Base-by-base conservation (phyloP, 2,797 vertebrate species). In the Alcedo atthis region DNA sequence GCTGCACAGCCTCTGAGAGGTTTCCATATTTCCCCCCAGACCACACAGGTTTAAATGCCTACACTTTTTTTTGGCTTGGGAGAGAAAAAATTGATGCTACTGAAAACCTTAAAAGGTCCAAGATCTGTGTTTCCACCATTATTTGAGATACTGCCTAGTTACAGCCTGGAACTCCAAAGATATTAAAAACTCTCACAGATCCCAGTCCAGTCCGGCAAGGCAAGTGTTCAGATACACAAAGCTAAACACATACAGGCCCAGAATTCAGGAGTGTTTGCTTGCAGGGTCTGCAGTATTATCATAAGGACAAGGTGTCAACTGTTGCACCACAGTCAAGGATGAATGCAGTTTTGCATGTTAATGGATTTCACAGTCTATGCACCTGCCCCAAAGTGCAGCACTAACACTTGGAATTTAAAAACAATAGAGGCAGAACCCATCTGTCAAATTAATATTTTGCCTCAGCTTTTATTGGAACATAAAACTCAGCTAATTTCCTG, bases 371-470 rank as follows among this genome's bases (percentile, higher is more conserved):
- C 20, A 64, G 79, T 70, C 76, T 87, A 53, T n/a, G 46, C 19
- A 1, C 25, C 46, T 89, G 58, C 69, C 73, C 76, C 69, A 62
- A 91, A 89, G 26, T 32, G 30, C 33, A 68, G 33, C 22, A 49
- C 15, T 76, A 63, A 55, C 16, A 54, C 32, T 48, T 42, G 32
- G 42, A 87, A 87, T 78, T 80, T 80, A 62, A 87, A 93, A 94
- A 78, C 81, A 75, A 37, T 19, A 85, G 32, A 81, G 63, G 49
- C 17, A 87, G 58, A 58, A 17, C 58, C 66, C 62, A 89, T 46
- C 46, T 81, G 66, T 85, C 73, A 82, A 71, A 93, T 85, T 89
- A 84, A 46, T 71, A 85, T 75, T 49, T 83, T 71, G 32, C 51
- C 46, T 92, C 59, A 75, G 25, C 49, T 82, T 77, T 22, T 55